Evolutionary conservation across 2,888 invertebrate species (phyloP).

Genomic region (Cataglyphis rosenhaueri): DNA sequence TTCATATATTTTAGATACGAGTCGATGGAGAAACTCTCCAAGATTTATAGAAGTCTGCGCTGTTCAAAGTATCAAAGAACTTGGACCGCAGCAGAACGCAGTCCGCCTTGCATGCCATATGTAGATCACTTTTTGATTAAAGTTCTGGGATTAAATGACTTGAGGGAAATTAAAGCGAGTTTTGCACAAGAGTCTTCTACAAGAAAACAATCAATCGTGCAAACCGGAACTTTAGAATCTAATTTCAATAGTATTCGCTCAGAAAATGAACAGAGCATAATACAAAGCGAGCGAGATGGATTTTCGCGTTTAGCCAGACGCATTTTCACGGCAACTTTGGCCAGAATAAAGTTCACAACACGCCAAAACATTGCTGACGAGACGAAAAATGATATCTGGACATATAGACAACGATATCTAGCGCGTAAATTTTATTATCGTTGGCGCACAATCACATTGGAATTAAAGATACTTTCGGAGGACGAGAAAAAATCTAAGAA

Average conservation of each 20-base stretch:
- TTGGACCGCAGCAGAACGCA: conserved; percentile 83
- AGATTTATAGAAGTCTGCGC: conserved; percentile 85
- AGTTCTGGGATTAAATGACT: conserved; percentile 78
- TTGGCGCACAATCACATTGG: conserved; percentile 72
- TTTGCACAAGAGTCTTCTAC: not conserved
- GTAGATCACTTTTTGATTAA: conserved; percentile 85
- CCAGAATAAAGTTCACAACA: conserved; percentile 45
- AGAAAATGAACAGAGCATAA: not conserved
- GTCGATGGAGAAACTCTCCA: conserved; percentile 86
- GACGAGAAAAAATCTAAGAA: conserved; percentile 57
- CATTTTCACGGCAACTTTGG: conserved; percentile 51
- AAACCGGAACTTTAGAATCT: not conserved
- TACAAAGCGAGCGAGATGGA: conserved; percentile 21
- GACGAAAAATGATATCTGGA: conserved; percentile 52
- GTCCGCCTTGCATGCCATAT: conserved; percentile 86
- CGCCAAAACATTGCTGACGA: conserved; percentile 22
- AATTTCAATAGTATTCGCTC: not conserved
- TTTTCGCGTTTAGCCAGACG: conserved; percentile 41
- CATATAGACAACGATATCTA: conserved; percentile 63
- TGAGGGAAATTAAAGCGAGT: not conserved
- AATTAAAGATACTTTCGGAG: conserved; percentile 59
- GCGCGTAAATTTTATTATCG: conserved; percentile 71
- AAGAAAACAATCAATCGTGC: not conserved
- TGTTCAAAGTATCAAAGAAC: conserved; percentile 84
- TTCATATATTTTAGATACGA: conserved; percentile 84